Conservation (phyloP, 64 coral and sea anemone species). For the Pocillopora verrucosa region DNA sequence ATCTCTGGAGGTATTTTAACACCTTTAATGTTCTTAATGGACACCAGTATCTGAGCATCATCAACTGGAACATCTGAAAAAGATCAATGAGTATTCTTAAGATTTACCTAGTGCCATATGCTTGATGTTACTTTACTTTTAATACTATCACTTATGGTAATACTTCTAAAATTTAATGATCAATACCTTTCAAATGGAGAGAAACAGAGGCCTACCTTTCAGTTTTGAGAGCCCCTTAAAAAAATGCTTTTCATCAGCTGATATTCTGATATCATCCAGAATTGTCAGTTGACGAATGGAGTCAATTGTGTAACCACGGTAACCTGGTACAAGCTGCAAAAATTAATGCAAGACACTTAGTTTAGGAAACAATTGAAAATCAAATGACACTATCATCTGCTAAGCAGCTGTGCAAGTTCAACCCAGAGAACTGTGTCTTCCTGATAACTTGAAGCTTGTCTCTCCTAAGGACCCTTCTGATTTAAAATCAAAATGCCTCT, state of each 20-base stretch:
- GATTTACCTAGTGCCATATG: neutral
- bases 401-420: too few species aligned
- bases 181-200: too few species aligned
- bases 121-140: neutral
- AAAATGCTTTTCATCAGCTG: slow-evolving; percentile 97
- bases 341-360: neutral
- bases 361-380: too few species aligned
- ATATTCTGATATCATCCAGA: slow-evolving; percentile 90
- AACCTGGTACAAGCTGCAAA: slow-evolving; percentile 78
- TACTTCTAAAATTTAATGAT: neutral
- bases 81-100: neutral
- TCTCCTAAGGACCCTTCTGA: too few species aligned
- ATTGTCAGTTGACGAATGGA: slow-evolving; percentile 84
- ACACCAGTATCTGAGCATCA: slow-evolving; percentile 39
- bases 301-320: slow-evolving; percentile 90
- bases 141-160: neutral
- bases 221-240: slow-evolving; percentile 91
- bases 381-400: too few species aligned
- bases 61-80: slow-evolving; percentile 63
- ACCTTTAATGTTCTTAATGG: slow-evolving; percentile 45
- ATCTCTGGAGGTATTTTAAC: slow-evolving; percentile 64
- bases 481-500: too few species aligned
- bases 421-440: too few species aligned
- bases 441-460: too few species aligned
- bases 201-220: slow-evolving; percentile 55